A percentile compares a stretch with the other conserved stretches of the same genome.
These are phyloP conservation scores for Platichthys stellatus DNA, from an alignment of 2,113 vertebrate species.

Conservation along the genomic window DNA sequence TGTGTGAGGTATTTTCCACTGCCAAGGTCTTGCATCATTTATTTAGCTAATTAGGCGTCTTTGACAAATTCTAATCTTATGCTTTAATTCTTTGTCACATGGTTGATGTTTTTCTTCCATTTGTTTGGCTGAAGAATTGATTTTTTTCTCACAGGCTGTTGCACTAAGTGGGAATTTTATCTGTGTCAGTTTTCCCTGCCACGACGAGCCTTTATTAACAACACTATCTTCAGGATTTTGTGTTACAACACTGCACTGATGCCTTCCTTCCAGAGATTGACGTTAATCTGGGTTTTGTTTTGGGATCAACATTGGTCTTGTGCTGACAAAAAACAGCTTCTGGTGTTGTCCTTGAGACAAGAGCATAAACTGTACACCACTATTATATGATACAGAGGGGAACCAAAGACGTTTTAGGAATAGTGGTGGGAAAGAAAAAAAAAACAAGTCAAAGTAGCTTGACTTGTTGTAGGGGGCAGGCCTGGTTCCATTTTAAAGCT, in stretches of 20 bases:
- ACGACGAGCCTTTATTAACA: too few relatives aligned
- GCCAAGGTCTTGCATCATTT: not conserved
- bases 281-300: conserved; percentile 22
- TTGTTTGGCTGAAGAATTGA: not conserved
- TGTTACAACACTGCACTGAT: not conserved
- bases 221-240: not conserved
- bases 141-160: not conserved
- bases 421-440: conserved; percentile 6
- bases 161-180: not conserved
- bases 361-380: conserved; percentile 21
- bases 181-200: not conserved
- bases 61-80: too few relatives aligned
- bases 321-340: conserved; percentile 17
- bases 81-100: not conserved
- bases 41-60: not conserved
- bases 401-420: conserved; percentile 7
- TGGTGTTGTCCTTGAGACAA: conserved; percentile 18
- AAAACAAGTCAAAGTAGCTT: conserved; percentile 38
- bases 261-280: not conserved
- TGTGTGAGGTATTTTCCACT: too few relatives aligned
- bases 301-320: conserved; percentile 11
- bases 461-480: conserved; percentile 19
- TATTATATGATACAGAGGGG: not conserved
- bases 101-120: not conserved
- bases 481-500: conserved; percentile 24